Evolutionary conservation across 1,140 invertebrate species (phyloP).

Genomic region (Andrena cerasifolii): DNA sequence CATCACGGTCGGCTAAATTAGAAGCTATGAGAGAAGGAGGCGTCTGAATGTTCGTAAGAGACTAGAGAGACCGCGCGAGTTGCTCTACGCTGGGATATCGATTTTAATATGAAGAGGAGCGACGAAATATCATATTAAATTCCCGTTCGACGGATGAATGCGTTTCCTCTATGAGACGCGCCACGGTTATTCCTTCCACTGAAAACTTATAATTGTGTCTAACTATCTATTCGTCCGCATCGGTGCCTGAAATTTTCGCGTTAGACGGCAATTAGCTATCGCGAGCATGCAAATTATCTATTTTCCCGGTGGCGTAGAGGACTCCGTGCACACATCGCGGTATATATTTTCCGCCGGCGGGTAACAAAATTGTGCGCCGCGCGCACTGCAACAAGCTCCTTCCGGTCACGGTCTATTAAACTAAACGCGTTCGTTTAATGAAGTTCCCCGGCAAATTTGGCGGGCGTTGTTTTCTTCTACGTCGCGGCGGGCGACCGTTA

Average conservation of each 20-base stretch:
- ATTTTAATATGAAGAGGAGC: neutral
- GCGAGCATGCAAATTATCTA: conserved; percentile 54
- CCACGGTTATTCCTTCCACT: conserved; percentile 2
- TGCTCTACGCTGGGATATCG: neutral
- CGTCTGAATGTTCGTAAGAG: neutral
- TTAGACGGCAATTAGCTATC: conserved; percentile 61
- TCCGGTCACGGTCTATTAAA: conserved; percentile 16
- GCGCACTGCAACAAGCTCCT: conserved; percentile 26
- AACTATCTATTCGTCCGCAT: conserved; percentile 58
- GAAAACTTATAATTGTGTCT: conserved; percentile 64
- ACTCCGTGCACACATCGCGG: no score
- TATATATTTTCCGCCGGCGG: neutral
- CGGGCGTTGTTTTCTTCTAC: neutral
- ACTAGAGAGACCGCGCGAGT: neutral
- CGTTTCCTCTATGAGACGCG: neutral
- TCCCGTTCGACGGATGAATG: conserved; percentile 21
- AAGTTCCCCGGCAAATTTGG: conserved; percentile 17
- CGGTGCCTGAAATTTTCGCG: conserved; percentile 59
- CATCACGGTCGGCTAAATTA: neutral
- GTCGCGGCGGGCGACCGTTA: neutral
- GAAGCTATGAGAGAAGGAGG: no score
- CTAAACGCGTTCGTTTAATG: conserved; percentile 7
- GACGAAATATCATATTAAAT: conserved; percentile 48
- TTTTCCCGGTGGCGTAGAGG: neutral
- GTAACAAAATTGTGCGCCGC: conserved; percentile 33